Conservation (phyloP, 64 coral and sea anemone genomes). For the Pocillopora damicornis region DNA sequence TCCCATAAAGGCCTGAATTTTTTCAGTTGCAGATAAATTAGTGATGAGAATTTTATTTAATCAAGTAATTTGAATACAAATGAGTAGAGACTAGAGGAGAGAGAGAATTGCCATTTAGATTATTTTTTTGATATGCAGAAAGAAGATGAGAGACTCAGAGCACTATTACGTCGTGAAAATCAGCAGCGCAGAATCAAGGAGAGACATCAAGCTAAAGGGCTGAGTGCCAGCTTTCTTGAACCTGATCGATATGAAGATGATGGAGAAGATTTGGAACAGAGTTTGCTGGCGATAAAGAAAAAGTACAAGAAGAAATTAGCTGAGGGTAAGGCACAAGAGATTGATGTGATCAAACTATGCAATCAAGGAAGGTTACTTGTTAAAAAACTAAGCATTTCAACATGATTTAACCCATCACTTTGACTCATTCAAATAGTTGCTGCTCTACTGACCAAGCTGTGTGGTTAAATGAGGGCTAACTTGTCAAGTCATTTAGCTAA, state of each 20-base stretch:
- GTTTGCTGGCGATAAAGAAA: constrained; percentile 91
- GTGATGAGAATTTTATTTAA: no score
- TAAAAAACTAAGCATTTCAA: no score
- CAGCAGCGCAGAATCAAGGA: constrained; percentile 87
- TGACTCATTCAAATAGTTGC: no score
- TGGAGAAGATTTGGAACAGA: constrained; percentile 87
- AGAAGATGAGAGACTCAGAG: constrained; percentile 93
- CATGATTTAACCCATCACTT: no score
- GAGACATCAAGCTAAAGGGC: constrained; percentile 74
- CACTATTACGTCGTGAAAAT: constrained; percentile 91
- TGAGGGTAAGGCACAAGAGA: constrained; percentile 42
- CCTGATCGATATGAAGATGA: constrained; percentile 90
- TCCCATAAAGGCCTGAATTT: no score
- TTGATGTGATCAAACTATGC: neutral
- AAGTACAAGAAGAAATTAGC: constrained; percentile 95
- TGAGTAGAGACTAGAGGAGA: no score
- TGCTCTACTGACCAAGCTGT: no score
- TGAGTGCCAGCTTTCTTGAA: constrained; percentile 85
- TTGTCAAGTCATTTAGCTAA: no score
- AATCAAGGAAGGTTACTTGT: no score
- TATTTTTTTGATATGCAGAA: constrained; percentile 41
- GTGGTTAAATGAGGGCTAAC: no score
- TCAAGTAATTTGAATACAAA: no score
- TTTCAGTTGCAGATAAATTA: no score
- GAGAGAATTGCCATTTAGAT: neutral